These are phyloP conservation scores for Poeciliopsis paucimaculata DNA, from an alignment of 2,797 vertebrate genomes.

Conservation along the genomic window DNA sequence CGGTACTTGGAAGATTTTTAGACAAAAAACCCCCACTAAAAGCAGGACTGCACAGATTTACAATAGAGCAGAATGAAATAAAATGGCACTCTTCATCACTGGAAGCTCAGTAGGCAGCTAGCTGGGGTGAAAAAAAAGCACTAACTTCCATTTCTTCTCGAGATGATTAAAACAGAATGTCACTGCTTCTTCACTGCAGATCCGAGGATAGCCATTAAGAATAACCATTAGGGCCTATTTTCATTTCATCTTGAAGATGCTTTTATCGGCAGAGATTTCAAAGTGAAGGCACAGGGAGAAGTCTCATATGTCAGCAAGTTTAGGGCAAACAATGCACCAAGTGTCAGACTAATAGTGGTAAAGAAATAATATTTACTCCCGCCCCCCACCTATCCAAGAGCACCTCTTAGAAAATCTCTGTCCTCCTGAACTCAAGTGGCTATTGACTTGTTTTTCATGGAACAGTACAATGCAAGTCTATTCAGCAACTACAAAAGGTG, in stretches of 20 bases:
- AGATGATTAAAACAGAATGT: constrained; percentile 42
- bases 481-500: constrained; percentile 65
- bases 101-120: constrained; percentile 14
- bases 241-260: constrained; percentile 47
- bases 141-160: constrained; percentile 22
- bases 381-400: constrained; percentile 17
- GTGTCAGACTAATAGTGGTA: constrained; percentile 14
- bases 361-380: constrained; percentile 16
- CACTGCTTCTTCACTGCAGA: constrained; percentile 36
- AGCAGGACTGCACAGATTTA: neutral
- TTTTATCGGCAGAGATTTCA: constrained; percentile 46
- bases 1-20: neutral
- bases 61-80: neutral
- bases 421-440: constrained; percentile 32
- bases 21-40: neutral
- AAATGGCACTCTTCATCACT: constrained; percentile 23
- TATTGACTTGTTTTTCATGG: constrained; percentile 44
- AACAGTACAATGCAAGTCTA: constrained; percentile 42
- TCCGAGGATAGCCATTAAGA: constrained; percentile 46
- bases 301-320: constrained; percentile 35
- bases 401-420: constrained; percentile 35
- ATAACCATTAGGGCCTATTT: constrained; percentile 57
- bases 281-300: constrained; percentile 33
- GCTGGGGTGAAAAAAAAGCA: neutral
- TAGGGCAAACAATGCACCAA: constrained; percentile 4